These are phyloP conservation scores for Seriola quinqueradiata DNA, from an alignment of 2,113 vertebrate species.

Conservation along the genomic window DNA sequence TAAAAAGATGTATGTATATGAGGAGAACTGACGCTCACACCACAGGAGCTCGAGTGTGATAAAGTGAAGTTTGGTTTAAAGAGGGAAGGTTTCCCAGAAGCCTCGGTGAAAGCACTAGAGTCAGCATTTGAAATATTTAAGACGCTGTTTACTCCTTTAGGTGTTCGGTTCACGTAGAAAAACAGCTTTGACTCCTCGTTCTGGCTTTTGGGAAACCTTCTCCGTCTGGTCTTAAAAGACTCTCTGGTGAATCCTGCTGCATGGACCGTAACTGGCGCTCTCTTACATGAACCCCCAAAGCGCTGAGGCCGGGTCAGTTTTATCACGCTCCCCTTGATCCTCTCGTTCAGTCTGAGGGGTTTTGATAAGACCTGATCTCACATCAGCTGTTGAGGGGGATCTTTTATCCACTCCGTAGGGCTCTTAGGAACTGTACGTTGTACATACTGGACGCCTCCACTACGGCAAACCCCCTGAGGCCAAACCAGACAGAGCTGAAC, in stretches of 20 bases:
- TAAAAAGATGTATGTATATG: conserved; percentile 66
- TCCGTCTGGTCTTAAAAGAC: conserved; percentile 16
- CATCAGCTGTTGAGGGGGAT: conserved; percentile 48
- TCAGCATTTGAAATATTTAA: conserved; percentile 17
- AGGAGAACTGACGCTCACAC: conserved; percentile 27
- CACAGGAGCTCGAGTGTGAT: conserved; percentile 22
- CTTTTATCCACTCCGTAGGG: conserved; percentile 46
- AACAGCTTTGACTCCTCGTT: background rate
- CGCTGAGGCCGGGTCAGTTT: conserved; percentile 19
- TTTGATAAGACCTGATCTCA: conserved; percentile 45
- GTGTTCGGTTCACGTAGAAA: background rate
- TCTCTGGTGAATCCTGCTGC: conserved; percentile 46
- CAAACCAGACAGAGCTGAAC: conserved; percentile 54
- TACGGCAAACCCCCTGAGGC: conserved; percentile 13
- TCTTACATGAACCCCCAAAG: conserved; percentile 6
- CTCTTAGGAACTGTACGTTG: conserved; percentile 46
- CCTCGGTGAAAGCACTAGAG: conserved; percentile 3
- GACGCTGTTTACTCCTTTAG: conserved; percentile 23
- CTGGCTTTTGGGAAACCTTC: conserved; percentile 53
- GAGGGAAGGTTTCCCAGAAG: conserved; percentile 33
- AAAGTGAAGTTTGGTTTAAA: conserved; percentile 19
- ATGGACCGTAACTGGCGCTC: conserved; percentile 33
- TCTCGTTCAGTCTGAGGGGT: conserved; percentile 36
- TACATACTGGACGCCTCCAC: conserved; percentile 41
- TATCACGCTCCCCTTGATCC: conserved; percentile 23